phyloP scores from a whole-genome alignment of 1,140 invertebrate species.

The Microplitis mediator region DNA sequence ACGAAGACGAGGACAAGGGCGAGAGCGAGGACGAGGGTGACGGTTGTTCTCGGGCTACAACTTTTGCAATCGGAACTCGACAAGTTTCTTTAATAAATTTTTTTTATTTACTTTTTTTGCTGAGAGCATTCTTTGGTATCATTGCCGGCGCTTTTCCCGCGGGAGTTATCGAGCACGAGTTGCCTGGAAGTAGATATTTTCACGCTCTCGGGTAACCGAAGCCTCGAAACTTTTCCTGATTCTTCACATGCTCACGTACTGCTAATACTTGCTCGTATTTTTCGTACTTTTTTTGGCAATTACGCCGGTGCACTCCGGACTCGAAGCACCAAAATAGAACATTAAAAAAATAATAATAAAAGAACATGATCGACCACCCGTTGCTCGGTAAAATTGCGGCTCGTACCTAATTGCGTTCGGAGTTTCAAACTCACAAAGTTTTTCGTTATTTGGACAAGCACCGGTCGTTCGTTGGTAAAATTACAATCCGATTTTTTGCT shows the following conservation, averaged over 20 bases:
- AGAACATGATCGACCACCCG: conserved; percentile 13
- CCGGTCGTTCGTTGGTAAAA: background rate
- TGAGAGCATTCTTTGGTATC: background rate
- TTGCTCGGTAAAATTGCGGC: conserved; percentile 3
- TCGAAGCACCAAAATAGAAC: background rate
- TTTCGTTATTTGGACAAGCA: conserved; percentile 14
- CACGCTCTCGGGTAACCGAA: background rate
- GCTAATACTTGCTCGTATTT: background rate
- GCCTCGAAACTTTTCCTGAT: background rate
- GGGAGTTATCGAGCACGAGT: background rate
- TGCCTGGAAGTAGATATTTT: background rate
- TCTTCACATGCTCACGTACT: background rate
- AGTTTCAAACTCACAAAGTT: conserved; percentile 17
- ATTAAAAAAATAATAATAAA: conserved; percentile 8
- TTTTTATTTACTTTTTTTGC: background rate
- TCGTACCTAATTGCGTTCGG: conserved; percentile 8
- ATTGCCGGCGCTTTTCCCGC: background rate
- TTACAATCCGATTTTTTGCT: conserved; percentile 1
- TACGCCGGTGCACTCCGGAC: background rate
- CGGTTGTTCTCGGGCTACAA: background rate
- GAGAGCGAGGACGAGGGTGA: background rate
- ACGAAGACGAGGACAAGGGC: no score
- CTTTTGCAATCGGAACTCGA: conserved; percentile 4
- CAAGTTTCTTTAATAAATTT: background rate
- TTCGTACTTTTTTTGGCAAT: background rate